Evolutionary conservation across 2,797 vertebrate genomes (phyloP), one percentile per base, ranked within the genome.

Genomic region (Anas acuta): DNA sequence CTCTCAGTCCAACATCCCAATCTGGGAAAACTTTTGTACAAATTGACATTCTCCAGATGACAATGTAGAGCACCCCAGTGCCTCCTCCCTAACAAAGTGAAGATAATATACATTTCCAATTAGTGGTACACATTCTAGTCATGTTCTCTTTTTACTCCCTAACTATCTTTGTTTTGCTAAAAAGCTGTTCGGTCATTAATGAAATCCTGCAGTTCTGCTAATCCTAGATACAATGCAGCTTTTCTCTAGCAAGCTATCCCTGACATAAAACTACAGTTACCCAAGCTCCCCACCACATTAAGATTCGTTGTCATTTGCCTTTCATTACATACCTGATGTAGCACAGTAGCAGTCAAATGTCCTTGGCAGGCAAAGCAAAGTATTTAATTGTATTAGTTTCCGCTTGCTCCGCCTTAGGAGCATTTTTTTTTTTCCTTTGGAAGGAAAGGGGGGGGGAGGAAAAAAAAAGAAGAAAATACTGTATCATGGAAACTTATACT

Each of bases 101-200:
- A 98, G 97, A 97, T 97, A 98, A 98, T 98, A 97, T 98, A 97
- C 96, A 97, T 98, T 97, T 98, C 98, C 98, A 98, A 98, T 98
- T 98, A 98, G 97, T 74, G 70, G 62, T 56, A 92, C 89, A 90
- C 97, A 98, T 98, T 98, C 97, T 96, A 84, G 96, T 97, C 97
- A 97, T 97, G 98, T 97, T 98, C 98, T 97, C 97, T 97, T 97
- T 95, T 97, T 96, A 95, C 96, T 93, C 96, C 94, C 96, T 97
- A 97, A 98, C 97, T 98, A 97, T 98, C 97, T 98, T 97, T 98
- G 96, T 97, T 98, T 98, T 97, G 97, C 97, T 98, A 85, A 97
- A 90, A 97, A 97, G 97, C 97, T 94, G 95, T 70, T 96, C 94
- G 57, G 96, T 97, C 97, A 97, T 98, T 98, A 98, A 98, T 97